These are phyloP conservation scores for Phorcus lineatus DNA, from an alignment of 2,888 invertebrate genomes.

Conservation along the genomic window DNA sequence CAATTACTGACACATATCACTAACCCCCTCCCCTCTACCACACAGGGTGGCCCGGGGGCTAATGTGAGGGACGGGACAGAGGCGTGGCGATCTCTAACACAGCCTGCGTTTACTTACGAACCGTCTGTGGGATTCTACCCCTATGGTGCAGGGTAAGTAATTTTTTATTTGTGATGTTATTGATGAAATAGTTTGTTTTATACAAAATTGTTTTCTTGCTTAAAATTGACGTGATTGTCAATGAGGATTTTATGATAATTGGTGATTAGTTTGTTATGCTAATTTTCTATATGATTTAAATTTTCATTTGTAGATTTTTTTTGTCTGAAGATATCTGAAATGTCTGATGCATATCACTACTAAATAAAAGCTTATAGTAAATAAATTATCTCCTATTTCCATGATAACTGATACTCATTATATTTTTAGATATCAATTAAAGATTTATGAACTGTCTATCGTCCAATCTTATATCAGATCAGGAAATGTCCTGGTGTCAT, in stretches of 20 bases:
- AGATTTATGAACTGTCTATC: background rate
- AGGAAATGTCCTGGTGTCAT: too few species aligned
- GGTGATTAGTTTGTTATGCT: too few species aligned
- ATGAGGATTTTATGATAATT: too few species aligned
- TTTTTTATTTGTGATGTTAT: background rate
- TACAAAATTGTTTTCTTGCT: background rate
- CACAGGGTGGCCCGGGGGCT: constrained; percentile 56
- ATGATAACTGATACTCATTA: background rate
- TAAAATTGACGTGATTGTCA: too few species aligned
- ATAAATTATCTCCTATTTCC: too few species aligned
- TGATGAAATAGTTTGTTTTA: background rate
- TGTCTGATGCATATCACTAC: too few species aligned
- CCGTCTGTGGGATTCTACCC: constrained; percentile 65
- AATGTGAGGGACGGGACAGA: constrained; percentile 66
- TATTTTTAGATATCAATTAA: background rate
- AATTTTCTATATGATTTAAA: too few species aligned
- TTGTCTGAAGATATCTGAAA: too few species aligned
- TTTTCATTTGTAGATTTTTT: too few species aligned
- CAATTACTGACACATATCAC: background rate
- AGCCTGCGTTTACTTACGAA: constrained; percentile 68
- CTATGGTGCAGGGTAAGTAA: constrained; percentile 65
- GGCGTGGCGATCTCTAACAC: constrained; percentile 60
- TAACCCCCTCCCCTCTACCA: background rate
- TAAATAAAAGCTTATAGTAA: too few species aligned
- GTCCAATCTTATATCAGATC: too few species aligned